Evolutionary conservation across 2,113 vertebrate species (phyloP).

Genomic region (Raja brachyura): DNA sequence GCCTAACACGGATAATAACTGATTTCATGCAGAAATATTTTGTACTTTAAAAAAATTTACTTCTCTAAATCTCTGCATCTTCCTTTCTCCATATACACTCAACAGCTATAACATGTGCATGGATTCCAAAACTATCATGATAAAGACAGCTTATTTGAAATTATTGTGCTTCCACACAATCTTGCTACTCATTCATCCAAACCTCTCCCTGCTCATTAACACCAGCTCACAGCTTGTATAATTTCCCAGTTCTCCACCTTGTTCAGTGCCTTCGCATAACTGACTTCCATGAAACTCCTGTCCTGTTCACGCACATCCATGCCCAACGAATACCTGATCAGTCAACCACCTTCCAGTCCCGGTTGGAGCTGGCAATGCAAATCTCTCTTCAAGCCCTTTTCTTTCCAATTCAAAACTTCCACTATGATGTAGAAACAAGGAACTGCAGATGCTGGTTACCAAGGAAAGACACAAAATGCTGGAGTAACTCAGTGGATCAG

Average conservation of each 20-base stretch:
- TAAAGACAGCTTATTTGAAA: not conserved
- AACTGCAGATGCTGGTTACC: too few species aligned
- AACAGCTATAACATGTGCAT: not conserved
- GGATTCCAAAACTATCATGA: not conserved
- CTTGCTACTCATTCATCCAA: not conserved
- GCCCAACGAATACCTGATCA: not conserved
- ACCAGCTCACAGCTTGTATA: not conserved
- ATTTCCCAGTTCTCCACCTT: not conserved
- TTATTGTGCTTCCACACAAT: too few species aligned
- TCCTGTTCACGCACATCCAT: not conserved
- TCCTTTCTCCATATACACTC: too few species aligned
- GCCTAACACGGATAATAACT: not conserved
- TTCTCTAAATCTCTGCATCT: too few species aligned
- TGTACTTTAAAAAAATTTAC: not conserved
- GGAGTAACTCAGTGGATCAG: too few species aligned
- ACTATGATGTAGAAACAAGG: too few species aligned
- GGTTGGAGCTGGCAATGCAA: not conserved
- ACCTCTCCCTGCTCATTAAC: not conserved
- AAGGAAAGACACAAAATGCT: too few species aligned
- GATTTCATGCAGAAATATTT: too few species aligned
- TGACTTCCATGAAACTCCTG: too few species aligned
- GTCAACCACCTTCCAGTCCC: not conserved
- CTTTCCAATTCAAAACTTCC: not conserved
- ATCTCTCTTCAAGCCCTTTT: not conserved
- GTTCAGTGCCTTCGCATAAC: not conserved